Base-by-base conservation (phyloP, 2,888 invertebrate genomes). In the Dynastes maya region DNA sequence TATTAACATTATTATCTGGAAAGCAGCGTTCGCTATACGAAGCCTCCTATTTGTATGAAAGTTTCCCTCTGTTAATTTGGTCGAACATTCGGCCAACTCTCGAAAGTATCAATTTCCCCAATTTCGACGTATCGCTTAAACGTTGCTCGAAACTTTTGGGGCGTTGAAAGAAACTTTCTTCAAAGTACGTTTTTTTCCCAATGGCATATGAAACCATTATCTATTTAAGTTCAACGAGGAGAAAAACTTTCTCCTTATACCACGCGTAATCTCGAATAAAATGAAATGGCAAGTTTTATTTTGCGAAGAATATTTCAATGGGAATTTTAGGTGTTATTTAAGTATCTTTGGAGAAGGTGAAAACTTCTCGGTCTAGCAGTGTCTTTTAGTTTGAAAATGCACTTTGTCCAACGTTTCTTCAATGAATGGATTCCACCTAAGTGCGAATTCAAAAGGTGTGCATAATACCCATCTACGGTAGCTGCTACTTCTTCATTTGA, bases 91-190 rank as follows among this genome's bases (percentile, higher is more conserved):
- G 22, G 49, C 51, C 22, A 51, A 49, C 27, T 68, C 13, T 29
- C 16, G 51, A 51, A 68, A 68, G 68, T 68, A 68, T 68, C 68
- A 68, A 68, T 68, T 68, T 51, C 51, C 32, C 51, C 49, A 68
- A 68, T 68, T 51, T 13, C 51, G 29, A 13, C 22, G 27, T 27
- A 51, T 45, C 45, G 49, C 53, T 68, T 68, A 67, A 67, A n/a
- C 45, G 67, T 67, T 45, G 8, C 45, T 11, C 16, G 67, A 8
- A 67, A 49, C 13, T 49, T 45, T 45, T 11, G 27, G 27, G 13
- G n/a, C 45, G 45, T 11, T 11, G 49, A 27, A 68, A 29, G 51
- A 68, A 68, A 65, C 32, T 65, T 51, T 68, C 32, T 29, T 5
- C 29, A 68, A 49, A 27, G 49, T 13, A 22, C 67, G 32, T 37